Base-by-base conservation (phyloP, 1,140 invertebrate genomes). In the Ceratina australensis region DNA sequence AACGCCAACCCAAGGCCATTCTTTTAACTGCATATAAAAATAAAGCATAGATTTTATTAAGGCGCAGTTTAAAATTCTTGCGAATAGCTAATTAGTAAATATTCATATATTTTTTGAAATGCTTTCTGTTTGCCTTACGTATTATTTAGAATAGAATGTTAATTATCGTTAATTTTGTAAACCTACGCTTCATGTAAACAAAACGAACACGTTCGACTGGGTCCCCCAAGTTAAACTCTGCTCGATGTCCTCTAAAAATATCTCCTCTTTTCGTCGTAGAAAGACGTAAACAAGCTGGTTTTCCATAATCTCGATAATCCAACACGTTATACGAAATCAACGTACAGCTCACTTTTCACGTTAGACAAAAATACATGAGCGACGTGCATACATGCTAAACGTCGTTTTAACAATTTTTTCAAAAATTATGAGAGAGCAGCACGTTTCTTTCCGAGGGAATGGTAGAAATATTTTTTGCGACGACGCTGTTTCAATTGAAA, bases 221-320 rank as follows among this genome's bases (percentile, higher is more conserved):
- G 50, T n/a, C 10, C 5, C 50, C 49, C 7, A 24, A 26, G 22
- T 33, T 33, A 50, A 8, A 42, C 2, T 47, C n/a, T 24, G 18
- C 50, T 61, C 54, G 50, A 65, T n/a, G 28, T 56, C 60, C 20
- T 82, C 72, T 56, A 79, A 75, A 76, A 82, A 82, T 82, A 82
- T 68, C 61, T n/a, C 1, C 18, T 16, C 10, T 47, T 49, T 73
- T 61, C n/a, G 13, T 79, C 57, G 68, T 13, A 15, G n/a, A 54
- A 52, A 60, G 26, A 24, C 42, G 49, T 72, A 75, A 66, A 80
- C 72, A 81, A 50, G 22, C 49, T 33, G 49, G 28, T 72, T 66
- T 52, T 61, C 49, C 15, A 26, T 83, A 84, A 82, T 82, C 78
- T 82, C 67, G 72, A 68, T 86, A 84, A 86, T 83, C 84, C 82